Base-by-base conservation (phyloP, 2,888 invertebrate species). In the Drosophila nr. medialis region DNA sequence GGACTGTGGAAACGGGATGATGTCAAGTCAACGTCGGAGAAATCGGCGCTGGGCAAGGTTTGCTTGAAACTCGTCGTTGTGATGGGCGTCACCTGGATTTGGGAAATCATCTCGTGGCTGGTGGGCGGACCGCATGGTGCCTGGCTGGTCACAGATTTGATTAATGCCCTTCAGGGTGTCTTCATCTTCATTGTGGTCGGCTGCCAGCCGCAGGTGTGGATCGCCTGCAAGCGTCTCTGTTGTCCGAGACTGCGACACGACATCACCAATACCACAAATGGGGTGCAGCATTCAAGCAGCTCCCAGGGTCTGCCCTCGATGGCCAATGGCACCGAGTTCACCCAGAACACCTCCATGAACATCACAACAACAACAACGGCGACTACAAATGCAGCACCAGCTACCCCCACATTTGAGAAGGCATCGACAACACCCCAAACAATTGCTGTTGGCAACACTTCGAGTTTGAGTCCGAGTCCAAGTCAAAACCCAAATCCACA, bases 141-240 rank as follows among this genome's bases (percentile, higher is more conserved):
- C 84, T 97, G 97, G 97, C 96, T 96, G 93, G 94, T 96, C 77
- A 96, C 97, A 61, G 97, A 98, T 93, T 93, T 97, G 91, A 95
- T 97, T 89, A 98, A 97, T 93, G 96, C 96, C 77, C 94, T 97
- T 83, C 97, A 97, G 93, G 98, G 98, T 79, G 96, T 97, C 63
- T 95, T 97, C 92, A 97, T 97, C 90, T 98, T 97, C 93, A 95
- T 96, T 90, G 97, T 97, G 79, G 97, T 97, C 82, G 97, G 97
- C 59, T 97, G 97, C 92, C 97, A 97, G 94, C 97, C 97, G 67
- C 97, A 97, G 94, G 96, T 96, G 87, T 94, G 96, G 94, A 94
- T 95, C 34, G 95, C 96, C 49, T 93, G 95, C 38, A 95, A 95
- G 91, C 93, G 96, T 66, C 93, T 95, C 79, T 95, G 95, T 94